Base-by-base conservation (phyloP, 2,113 vertebrate species). In the Hippocampus zosterae region DNA sequence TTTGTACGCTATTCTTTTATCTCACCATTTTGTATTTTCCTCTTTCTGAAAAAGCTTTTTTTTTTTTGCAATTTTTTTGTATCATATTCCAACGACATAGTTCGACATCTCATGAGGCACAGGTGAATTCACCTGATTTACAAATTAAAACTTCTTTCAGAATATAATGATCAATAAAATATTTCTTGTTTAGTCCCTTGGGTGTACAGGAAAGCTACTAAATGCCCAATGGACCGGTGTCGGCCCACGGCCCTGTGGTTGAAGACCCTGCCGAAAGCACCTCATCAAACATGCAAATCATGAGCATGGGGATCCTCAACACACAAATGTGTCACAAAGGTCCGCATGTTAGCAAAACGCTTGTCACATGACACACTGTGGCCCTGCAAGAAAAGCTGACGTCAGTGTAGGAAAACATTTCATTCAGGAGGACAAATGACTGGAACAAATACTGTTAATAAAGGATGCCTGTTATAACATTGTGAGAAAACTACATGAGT, bases 301-400 rank as follows among this genome's bases (percentile, higher is more conserved):
- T 21, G 1, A 37, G 41, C n/a, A 46, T 3, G 15, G 15, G 27
- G 27, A 60, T 33, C 13, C 57, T 33, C 29, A 33, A 33, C 29
- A 29, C 29, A 29, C 29, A 29, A 29, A 60, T 60, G 57, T 60
- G 6, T 60, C 27, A 29, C 29, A 29, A 29, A 29, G 2, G 27
- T 44, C 65, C 19, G 69, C 65, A 60, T 65, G 65, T 25, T 72
- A 21, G 11, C 65, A 69, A 68, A 75, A 82, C 74, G 69, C 53
- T 70, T 61, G 71, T 84, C 73, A 71, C 75, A 84, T 88, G 87
- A 84, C 72, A 70, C 55, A 73, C 81, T 85, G 88, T 85, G 87
- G 83, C 76, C 71, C 81, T 81, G 86, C 74, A 78, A 65, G 72
- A 62, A 68, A 77, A 41, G 33, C 59, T 89, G 89, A 89, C 72